phyloP scores from a whole-genome alignment of 2,888 invertebrate species.

The Tachina grossa region DNA sequence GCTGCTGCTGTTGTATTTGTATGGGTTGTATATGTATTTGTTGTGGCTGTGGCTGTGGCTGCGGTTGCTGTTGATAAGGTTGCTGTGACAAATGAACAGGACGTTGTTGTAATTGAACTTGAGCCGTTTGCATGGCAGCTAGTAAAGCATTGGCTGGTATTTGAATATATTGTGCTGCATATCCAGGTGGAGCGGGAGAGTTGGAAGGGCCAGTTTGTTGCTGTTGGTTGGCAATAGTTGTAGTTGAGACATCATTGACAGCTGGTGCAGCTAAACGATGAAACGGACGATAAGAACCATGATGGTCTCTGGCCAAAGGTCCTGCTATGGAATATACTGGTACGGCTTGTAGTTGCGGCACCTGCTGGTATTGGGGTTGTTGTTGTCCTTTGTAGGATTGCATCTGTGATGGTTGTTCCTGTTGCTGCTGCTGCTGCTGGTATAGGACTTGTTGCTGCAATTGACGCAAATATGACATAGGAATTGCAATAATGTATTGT shows the following conservation, averaged over 20 bases:
- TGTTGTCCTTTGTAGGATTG: slow-evolving; percentile 49
- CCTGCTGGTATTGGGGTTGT: slow-evolving; percentile 45
- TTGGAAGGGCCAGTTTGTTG: slow-evolving; percentile 31
- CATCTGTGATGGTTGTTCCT: slow-evolving; percentile 57
- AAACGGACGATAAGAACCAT: slow-evolving; percentile 76
- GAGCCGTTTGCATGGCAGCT: slow-evolving; percentile 73
- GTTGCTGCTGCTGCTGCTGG: slow-evolving; percentile 71
- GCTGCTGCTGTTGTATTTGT: slow-evolving; percentile 54
- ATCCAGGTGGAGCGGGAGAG: slow-evolving; percentile 59
- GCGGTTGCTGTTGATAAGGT: slow-evolving; percentile 44
- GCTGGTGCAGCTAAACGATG: slow-evolving; percentile 61
- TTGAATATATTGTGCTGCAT: slow-evolving; percentile 75
- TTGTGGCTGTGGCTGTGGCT: slow-evolving; percentile 29
- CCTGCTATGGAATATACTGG: slow-evolving; percentile 71
- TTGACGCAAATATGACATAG: slow-evolving; percentile 78
- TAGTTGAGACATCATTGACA: slow-evolving; percentile 67
- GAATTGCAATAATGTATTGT: slow-evolving; percentile 80
- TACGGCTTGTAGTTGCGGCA: slow-evolving; percentile 51
- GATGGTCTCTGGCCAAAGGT: slow-evolving; percentile 77
- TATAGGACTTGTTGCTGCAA: slow-evolving; percentile 76
- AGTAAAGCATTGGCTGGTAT: slow-evolving; percentile 75
- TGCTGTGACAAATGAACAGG: slow-evolving; percentile 19
- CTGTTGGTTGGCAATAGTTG: slow-evolving; percentile 17
- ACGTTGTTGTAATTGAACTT: slow-evolving; percentile 65
- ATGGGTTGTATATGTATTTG: slow-evolving; percentile 53